Percentiles rank a stretch among this genome's conserved stretches.
phyloP scores from a whole-genome alignment of 2,888 invertebrate genomes.

The Platypus cylindrus region DNA sequence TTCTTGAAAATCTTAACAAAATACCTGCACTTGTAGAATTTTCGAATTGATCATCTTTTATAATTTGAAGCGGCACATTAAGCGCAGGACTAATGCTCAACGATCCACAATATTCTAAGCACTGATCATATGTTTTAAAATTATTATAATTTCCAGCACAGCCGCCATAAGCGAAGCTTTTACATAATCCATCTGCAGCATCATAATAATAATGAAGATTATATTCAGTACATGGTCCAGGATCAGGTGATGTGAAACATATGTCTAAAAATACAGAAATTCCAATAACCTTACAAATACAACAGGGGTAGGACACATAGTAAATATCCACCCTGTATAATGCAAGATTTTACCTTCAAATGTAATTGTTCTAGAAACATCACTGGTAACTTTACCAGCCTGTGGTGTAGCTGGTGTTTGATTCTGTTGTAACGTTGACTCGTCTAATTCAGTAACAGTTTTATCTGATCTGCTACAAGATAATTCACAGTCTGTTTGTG shows the following conservation, averaged over 20 bases:
- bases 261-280: slow-evolving; percentile 42
- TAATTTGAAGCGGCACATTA: slow-evolving; percentile 2
- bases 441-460: too few species aligned
- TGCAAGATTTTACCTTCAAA: too few species aligned
- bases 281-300: neutral
- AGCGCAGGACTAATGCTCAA: slow-evolving; percentile 1
- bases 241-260: slow-evolving; percentile 54
- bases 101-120: slow-evolving; percentile 53
- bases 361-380: too few species aligned
- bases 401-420: too few species aligned
- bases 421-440: too few species aligned
- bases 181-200: slow-evolving; percentile 56
- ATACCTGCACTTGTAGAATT: too few species aligned
- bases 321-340: too few species aligned
- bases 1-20: too few species aligned
- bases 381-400: too few species aligned
- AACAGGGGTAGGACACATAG: too few species aligned
- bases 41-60: too few species aligned
- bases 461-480: too few species aligned
- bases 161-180: slow-evolving; percentile 67
- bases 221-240: slow-evolving; percentile 52
- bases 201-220: slow-evolving; percentile 61
- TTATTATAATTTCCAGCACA: slow-evolving; percentile 74
- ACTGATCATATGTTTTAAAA: slow-evolving; percentile 55
- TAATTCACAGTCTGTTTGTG: slow-evolving; percentile 50